Percentiles rank a stretch among this genome's conserved stretches.
Evolutionary conservation across 2,113 vertebrate species (phyloP).

Genomic region (Bettongia penicillata): DNA sequence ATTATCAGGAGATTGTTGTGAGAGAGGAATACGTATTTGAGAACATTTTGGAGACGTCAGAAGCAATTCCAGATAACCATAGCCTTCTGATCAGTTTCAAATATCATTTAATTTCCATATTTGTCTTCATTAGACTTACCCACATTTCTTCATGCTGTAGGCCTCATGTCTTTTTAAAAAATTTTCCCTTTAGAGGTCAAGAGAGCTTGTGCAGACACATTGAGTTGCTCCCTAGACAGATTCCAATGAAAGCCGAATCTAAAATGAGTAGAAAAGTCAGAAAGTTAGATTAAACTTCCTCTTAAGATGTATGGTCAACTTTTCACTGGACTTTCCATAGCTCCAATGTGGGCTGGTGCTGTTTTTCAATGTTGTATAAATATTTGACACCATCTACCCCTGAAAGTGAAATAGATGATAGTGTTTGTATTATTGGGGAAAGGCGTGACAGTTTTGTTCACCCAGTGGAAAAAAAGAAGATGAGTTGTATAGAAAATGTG

Average conservation of each 20-base stretch:
- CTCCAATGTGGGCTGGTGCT: background rate
- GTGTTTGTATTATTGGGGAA: background rate
- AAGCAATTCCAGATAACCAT: background rate
- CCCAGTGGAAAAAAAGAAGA: background rate
- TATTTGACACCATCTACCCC: background rate
- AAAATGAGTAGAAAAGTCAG: background rate
- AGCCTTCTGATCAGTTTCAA: background rate
- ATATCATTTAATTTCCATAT: background rate
- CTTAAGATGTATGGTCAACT: background rate
- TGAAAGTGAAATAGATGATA: background rate
- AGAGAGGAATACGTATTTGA: background rate
- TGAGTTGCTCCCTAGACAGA: constrained; percentile 21
- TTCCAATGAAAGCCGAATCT: constrained; percentile 11
- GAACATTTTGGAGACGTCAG: background rate
- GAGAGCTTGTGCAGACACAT: background rate
- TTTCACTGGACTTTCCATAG: background rate
- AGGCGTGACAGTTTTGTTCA: background rate
- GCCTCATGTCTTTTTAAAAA: background rate
- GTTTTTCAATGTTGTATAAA: background rate
- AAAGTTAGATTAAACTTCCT: constrained; percentile 18
- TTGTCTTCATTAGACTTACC: background rate
- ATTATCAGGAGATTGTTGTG: background rate
- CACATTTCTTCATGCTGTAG: background rate
- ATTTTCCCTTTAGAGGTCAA: background rate
- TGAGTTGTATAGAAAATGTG: background rate